These are phyloP conservation scores for Mellilla xanthometata DNA, from an alignment of 2,888 invertebrate species.

Conservation along the genomic window DNA sequence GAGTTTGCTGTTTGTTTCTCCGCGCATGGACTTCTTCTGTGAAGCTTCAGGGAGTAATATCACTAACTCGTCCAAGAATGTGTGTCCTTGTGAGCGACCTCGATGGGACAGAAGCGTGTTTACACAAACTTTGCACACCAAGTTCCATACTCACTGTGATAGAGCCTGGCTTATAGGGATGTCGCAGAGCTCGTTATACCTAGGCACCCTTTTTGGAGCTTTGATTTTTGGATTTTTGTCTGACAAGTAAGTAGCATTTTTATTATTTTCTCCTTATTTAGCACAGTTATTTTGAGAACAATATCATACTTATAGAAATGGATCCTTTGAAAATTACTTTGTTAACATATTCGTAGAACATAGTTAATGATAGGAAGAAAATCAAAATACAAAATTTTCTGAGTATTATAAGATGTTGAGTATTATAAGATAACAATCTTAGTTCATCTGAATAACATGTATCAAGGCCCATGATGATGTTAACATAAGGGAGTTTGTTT, in stretches of 20 bases:
- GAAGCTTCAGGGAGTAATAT: conserved; percentile 6
- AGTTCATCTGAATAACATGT: too few relatives aligned
- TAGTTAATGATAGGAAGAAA: too few relatives aligned
- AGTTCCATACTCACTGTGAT: conserved; percentile 52
- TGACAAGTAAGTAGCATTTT: conserved; percentile 51
- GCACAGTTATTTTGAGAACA: too few relatives aligned
- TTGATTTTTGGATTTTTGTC: conserved; percentile 58
- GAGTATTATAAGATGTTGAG: too few relatives aligned
- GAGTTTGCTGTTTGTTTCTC: conserved; percentile 57
- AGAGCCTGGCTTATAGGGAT: conserved; percentile 54
- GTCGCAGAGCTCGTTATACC: conserved; percentile 53
- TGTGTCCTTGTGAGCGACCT: conserved; percentile 55
- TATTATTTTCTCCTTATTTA: too few relatives aligned
- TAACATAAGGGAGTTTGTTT: conserved; percentile 16
- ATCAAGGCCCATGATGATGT: too few relatives aligned
- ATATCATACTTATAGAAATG: too few relatives aligned
- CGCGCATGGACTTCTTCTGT: conserved; percentile 56
- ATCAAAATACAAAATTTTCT: too few relatives aligned
- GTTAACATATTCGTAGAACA: too few relatives aligned
- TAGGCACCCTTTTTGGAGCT: conserved; percentile 58
- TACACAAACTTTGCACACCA: conserved; percentile 56
- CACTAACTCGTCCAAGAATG: conserved; percentile 22
- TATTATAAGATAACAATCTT: too few relatives aligned
- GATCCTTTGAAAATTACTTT: too few relatives aligned
- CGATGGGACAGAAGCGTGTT: conserved; percentile 57